These are phyloP conservation scores for Drosophila saltans DNA, from an alignment of 1,140 invertebrate species.

Conservation along the genomic window DNA sequence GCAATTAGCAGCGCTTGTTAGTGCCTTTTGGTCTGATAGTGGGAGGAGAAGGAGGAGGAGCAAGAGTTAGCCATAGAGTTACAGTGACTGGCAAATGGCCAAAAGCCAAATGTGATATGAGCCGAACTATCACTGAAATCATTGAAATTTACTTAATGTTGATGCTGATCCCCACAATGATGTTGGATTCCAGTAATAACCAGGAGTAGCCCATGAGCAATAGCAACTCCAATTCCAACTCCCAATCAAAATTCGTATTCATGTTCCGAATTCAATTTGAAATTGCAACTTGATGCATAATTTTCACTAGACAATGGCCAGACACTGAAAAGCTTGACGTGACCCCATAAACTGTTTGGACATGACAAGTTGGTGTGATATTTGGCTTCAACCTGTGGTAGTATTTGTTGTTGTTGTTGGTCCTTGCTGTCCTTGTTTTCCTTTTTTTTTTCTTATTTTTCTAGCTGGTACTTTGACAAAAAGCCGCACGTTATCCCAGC, in stretches of 20 bases:
- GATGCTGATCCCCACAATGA: constrained; percentile 16
- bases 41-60: not conserved
- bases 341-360: constrained; percentile 75
- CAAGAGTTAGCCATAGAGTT: not conserved
- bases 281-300: constrained; percentile 34
- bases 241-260: not conserved
- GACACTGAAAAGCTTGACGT: constrained; percentile 51
- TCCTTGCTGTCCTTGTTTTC: not conserved
- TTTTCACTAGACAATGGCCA: constrained; percentile 46
- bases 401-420: constrained; percentile 4
- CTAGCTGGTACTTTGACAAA: constrained; percentile 58
- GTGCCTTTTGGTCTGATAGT: constrained; percentile 31
- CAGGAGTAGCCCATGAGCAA: not conserved
- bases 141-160: constrained; percentile 71
- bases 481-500: constrained; percentile 74
- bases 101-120: constrained; percentile 72
- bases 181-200: constrained; percentile 16
- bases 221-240: too few species aligned
- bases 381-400: constrained; percentile 70
- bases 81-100: constrained; percentile 53
- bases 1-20: constrained; percentile 78
- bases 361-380: constrained; percentile 80
- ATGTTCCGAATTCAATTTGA: constrained; percentile 1
- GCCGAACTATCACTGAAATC: constrained; percentile 66
- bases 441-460: constrained; percentile 4